Percentiles rank a stretch among this genome's conserved stretches.
Evolutionary conservation across 2,888 invertebrate species (phyloP).

Genomic region (Xestia xanthographa): DNA sequence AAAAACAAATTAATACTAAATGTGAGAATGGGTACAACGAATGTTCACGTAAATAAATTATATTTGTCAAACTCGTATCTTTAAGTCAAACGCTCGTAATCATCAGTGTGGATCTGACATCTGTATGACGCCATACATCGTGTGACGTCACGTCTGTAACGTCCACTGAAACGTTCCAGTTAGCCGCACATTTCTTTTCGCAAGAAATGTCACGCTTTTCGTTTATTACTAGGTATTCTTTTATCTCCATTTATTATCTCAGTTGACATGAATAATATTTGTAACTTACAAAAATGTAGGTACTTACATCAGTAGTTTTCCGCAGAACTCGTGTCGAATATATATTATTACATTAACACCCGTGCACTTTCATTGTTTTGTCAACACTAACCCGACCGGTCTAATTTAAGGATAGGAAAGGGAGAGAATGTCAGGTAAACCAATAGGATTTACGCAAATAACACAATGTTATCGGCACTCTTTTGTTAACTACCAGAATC

Average conservation of each 20-base stretch:
- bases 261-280: background rate
- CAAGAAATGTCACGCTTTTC: background rate
- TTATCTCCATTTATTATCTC: background rate
- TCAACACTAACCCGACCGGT: no score
- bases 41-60: slow-evolving; percentile 8
- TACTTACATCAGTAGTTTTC: no score
- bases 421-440: no score
- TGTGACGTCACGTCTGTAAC: background rate
- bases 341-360: no score
- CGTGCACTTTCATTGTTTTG: no score
- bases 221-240: background rate
- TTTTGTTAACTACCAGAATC: no score
- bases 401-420: no score
- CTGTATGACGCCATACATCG: slow-evolving; percentile 1
- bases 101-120: background rate
- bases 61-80: background rate
- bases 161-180: background rate
- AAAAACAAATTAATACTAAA: background rate
- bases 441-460: no score
- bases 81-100: background rate
- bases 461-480: no score
- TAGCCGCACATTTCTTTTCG: slow-evolving; percentile 7
- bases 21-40: background rate
- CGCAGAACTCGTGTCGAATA: no score
- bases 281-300: no score